phyloP scores from a whole-genome alignment of 2,888 invertebrate species.

The Limnephilus rhombicus region DNA sequence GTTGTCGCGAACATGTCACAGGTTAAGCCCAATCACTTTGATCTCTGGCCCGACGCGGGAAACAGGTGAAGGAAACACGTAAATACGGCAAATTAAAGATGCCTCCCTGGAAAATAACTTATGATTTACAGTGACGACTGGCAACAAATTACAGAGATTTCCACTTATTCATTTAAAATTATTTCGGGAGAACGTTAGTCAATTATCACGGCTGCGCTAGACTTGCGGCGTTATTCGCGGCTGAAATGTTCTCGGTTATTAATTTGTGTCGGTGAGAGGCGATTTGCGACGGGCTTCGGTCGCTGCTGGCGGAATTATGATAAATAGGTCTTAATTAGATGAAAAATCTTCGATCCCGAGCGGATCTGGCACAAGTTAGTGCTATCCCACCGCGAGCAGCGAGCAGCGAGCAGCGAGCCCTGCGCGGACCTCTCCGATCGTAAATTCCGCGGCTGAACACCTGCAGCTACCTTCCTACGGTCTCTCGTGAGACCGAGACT shows the following conservation, averaged over 20 bases:
- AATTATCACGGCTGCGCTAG: conserved; percentile 51
- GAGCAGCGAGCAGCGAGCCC: too few relatives aligned
- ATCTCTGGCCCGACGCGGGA: conserved; percentile 42
- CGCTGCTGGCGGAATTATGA: conserved; percentile 57
- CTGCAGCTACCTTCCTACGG: conserved; percentile 28
- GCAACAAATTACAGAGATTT: conserved; percentile 52
- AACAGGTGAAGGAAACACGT: conserved; percentile 54
- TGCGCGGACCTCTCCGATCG: conserved; percentile 14
- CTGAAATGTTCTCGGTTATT: conserved; percentile 36
- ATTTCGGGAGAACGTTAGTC: conserved; percentile 52
- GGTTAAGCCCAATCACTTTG: conserved; percentile 49
- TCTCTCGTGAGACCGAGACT: background rate
- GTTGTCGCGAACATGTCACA: conserved; percentile 56
- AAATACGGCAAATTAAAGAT: conserved; percentile 49
- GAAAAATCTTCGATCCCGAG: conserved; percentile 55
- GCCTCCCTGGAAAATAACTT: conserved; percentile 45
- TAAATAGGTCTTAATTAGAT: conserved; percentile 58
- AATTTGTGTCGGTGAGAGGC: conserved; percentile 29
- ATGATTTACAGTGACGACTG: conserved; percentile 54
- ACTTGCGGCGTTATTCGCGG: conserved; percentile 32
- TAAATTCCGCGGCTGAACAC: conserved; percentile 51
- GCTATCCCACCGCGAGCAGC: background rate
- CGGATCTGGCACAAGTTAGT: conserved; percentile 11
- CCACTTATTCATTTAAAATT: conserved; percentile 49
- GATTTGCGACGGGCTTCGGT: conserved; percentile 37